phyloP scores from a whole-genome alignment of 1,140 invertebrate genomes.

The Apis dorsata region DNA sequence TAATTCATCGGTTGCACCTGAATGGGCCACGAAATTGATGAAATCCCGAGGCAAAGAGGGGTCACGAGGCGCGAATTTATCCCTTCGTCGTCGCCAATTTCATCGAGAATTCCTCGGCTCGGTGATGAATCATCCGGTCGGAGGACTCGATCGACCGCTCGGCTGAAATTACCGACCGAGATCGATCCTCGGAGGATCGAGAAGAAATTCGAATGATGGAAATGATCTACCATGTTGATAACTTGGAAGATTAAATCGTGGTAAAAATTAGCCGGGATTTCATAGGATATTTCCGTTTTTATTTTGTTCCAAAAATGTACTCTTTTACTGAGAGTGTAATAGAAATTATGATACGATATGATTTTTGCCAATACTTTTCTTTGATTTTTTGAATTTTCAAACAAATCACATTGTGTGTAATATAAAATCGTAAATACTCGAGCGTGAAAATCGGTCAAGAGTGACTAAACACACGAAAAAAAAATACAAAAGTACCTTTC shows the following conservation, averaged over 20 bases:
- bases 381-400: neutral
- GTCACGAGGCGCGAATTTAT: conserved; percentile 38
- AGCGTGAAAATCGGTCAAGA: neutral
- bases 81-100: conserved; percentile 42
- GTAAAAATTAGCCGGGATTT: too few relatives aligned
- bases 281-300: neutral
- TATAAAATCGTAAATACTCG: neutral
- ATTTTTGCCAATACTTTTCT: too few relatives aligned
- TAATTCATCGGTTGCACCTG: conserved; percentile 53
- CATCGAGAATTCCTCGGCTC: conserved; percentile 47
- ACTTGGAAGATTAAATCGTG: neutral
- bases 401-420: neutral
- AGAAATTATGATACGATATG: too few relatives aligned
- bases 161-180: conserved; percentile 8
- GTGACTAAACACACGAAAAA: neutral
- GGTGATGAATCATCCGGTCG: conserved; percentile 58
- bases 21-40: conserved; percentile 60
- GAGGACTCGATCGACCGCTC: conserved; percentile 27
- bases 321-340: neutral
- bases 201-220: neutral
- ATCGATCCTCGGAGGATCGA: neutral
- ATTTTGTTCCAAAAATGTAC: neutral
- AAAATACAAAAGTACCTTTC: neutral
- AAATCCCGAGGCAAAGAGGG: conserved; percentile 38
- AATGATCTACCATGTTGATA: neutral